phyloP scores from a whole-genome alignment of 1,140 invertebrate species.

The Helicorthomorpha holstii region DNA sequence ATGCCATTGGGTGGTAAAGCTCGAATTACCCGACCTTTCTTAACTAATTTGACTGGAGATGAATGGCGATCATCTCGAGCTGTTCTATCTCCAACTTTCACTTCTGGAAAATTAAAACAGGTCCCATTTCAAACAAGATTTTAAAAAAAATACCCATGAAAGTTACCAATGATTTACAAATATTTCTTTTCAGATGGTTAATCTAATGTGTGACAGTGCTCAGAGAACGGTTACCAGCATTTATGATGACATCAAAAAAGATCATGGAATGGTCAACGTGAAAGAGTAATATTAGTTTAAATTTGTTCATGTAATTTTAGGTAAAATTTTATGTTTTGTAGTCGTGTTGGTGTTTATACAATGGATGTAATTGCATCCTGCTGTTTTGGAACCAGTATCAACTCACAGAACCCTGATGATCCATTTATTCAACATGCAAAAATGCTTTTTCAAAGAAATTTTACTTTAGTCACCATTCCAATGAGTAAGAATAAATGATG shows the following conservation, averaged over 20 bases:
- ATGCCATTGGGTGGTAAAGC: neutral
- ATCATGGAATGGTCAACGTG: neutral
- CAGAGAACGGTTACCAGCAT: neutral
- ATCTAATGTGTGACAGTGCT: neutral
- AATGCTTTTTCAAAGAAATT: neutral
- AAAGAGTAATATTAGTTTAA: neutral
- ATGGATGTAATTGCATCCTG: neutral
- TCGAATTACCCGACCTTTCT: neutral
- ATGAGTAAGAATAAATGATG: neutral
- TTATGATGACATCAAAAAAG: neutral
- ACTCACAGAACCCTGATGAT: neutral
- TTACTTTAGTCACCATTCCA: neutral
- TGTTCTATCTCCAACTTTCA: neutral
- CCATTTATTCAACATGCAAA: neutral
- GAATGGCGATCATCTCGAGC: neutral
- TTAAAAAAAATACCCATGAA: no score
- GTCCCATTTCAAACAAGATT: no score
- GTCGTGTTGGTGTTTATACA: neutral
- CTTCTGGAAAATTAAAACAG: neutral
- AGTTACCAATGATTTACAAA: no score
- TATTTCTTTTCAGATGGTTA: neutral
- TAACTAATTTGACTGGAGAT: neutral
- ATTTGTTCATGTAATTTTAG: neutral
- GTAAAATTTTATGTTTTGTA: no score
- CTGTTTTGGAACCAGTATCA: neutral